phyloP scores from a whole-genome alignment of 2,888 invertebrate species.

The Netelia virgata region DNA sequence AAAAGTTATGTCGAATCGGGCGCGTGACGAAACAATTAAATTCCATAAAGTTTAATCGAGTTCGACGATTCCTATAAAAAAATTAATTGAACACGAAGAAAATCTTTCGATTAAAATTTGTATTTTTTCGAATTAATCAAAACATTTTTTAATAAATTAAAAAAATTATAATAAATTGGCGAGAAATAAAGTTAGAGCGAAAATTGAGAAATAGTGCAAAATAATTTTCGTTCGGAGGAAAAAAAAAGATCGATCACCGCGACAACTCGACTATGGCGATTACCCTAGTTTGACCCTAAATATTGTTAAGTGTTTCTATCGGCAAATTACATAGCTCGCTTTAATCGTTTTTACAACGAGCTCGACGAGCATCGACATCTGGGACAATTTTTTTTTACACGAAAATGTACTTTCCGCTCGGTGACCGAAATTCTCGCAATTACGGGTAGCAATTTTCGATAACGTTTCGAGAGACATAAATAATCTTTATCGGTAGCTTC shows the following conservation, averaged over 20 bases:
- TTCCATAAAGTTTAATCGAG: neutral
- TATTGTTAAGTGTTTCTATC: too few species aligned
- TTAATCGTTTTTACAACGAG: slow-evolving; percentile 11
- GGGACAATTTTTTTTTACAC: slow-evolving; percentile 31
- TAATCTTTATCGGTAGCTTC: neutral
- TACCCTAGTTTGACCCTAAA: neutral
- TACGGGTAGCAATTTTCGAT: neutral
- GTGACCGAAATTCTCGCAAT: slow-evolving; percentile 17
- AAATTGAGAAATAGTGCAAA: too few species aligned
- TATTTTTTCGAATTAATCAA: too few species aligned
- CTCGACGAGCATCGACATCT: neutral
- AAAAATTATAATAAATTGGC: too few species aligned
- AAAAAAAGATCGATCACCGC: neutral
- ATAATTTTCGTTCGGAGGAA: neutral
- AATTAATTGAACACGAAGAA: neutral
- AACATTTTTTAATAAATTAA: too few species aligned
- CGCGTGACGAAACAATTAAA: neutral
- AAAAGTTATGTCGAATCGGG: neutral
- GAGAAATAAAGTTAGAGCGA: too few species aligned
- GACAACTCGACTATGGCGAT: neutral
- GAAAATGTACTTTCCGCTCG: slow-evolving; percentile 31
- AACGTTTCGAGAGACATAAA: neutral
- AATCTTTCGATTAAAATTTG: too few species aligned
- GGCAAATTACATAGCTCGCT: neutral
- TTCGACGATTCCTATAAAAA: neutral